Percentiles rank a stretch among this genome's conserved stretches.
Conservation (phyloP, 2,888 invertebrate species). For the Parnassius smintheus region DNA sequence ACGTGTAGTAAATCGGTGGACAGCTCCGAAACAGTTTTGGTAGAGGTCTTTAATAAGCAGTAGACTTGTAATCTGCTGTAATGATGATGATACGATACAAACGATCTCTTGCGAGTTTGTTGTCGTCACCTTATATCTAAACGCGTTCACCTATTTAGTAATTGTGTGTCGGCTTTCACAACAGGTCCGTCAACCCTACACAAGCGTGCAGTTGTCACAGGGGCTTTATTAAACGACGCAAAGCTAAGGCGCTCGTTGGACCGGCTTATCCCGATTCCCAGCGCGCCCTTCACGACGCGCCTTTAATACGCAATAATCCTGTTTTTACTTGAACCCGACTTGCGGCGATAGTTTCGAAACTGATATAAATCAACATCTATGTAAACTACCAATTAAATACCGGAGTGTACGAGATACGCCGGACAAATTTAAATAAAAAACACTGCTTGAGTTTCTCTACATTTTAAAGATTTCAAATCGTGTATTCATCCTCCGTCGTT, state of each 20-base stretch:
- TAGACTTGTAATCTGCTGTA: too few species aligned
- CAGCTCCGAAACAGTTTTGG: too few species aligned
- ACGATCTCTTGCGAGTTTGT: too few species aligned
- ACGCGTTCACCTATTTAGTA: neutral
- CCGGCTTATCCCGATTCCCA: slow-evolving; percentile 74
- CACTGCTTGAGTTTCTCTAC: too few species aligned
- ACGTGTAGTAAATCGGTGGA: too few species aligned
- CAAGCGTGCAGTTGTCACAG: slow-evolving; percentile 67
- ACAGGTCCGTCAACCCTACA: slow-evolving; percentile 54
- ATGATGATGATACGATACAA: too few species aligned
- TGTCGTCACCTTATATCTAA: too few species aligned
- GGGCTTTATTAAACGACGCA: slow-evolving; percentile 74
- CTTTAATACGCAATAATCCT: slow-evolving; percentile 60
- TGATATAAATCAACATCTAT: slow-evolving; percentile 12
- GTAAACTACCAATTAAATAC: slow-evolving; percentile 15
- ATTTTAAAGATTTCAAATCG: too few species aligned
- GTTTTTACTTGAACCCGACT: slow-evolving; percentile 36
- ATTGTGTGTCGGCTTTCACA: neutral
- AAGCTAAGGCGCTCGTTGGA: slow-evolving; percentile 74
- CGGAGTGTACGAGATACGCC: neutral
- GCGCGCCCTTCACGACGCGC: slow-evolving; percentile 63
- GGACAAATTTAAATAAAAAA: neutral
- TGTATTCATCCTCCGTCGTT: too few species aligned
- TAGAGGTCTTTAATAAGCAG: too few species aligned
- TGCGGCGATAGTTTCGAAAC: slow-evolving; percentile 4